Evolutionary conservation across 2,113 vertebrate genomes (phyloP).

Genomic region (Thamnophis sirtalis): DNA sequence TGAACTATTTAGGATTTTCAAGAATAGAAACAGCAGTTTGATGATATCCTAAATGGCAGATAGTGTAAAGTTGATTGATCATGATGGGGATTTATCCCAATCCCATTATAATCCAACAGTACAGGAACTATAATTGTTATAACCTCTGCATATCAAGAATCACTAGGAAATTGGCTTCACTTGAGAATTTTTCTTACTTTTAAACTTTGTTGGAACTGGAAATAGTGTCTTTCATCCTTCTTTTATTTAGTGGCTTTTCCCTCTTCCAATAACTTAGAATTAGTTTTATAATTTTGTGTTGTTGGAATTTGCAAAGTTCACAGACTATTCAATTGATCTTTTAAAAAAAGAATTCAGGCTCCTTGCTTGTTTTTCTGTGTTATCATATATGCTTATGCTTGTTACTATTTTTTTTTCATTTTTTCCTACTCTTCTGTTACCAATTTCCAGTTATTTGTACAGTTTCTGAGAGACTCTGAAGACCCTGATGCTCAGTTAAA

Average conservation of each 20-base stretch:
- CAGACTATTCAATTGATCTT: not conserved
- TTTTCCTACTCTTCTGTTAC: constrained; percentile 3
- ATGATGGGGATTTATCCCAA: not conserved
- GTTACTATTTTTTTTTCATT: constrained; percentile 13
- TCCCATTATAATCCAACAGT: not conserved
- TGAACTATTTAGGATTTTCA: not conserved
- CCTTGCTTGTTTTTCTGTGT: not conserved
- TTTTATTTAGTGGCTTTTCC: not conserved
- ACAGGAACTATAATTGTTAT: not conserved
- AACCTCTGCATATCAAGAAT: not conserved
- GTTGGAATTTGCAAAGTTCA: not conserved
- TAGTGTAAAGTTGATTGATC: not conserved
- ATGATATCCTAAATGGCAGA: not conserved
- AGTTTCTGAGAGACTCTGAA: not conserved
- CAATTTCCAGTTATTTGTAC: not conserved
- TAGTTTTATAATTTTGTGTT: not conserved
- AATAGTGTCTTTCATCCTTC: not conserved
- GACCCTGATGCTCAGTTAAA: not conserved
- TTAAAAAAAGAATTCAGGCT: not conserved
- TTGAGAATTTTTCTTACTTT: not conserved
- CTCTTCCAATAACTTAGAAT: not conserved
- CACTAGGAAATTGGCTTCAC: not conserved
- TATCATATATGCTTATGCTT: not conserved
- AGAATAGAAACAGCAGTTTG: not conserved
- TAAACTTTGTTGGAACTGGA: not conserved